Base-by-base conservation (phyloP, 2,113 vertebrate genomes). In the Nothobranchius kuhntae region DNA sequence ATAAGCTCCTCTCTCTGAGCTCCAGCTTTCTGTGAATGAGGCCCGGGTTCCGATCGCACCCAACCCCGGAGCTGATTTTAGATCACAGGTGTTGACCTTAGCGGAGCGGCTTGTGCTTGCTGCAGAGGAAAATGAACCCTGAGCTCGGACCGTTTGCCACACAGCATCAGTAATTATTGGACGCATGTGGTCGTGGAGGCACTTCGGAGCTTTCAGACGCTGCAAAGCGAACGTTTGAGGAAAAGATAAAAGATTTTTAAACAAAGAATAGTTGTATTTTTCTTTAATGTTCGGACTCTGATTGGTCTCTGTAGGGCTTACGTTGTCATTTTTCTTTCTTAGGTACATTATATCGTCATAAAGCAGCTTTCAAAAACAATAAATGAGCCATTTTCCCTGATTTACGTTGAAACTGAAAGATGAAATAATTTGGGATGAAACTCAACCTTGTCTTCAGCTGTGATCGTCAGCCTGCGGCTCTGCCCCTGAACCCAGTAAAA, bases 61-160 rank as follows among this genome's bases (percentile, higher is more conserved):
- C 89, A 86, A 76, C 85, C 86, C 91, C 73, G 7, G 59, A 21
- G 82, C 92, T 89, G 81, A 83, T 93, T 94, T 93, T 93, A 93
- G 91, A 93, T 87, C 93, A 92, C 93, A 94, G 92, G 93, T 94
- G 92, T 91, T 94, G 92, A 93, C 92, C 91, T 93, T 91, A 90
- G 88, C 76, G 88, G 77, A 82, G 80, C 71, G 75, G 83, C 86
- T 91, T 89, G 76, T 89, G 90, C 89, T 91, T 90, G 88, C 90
- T 78, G 82, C 77, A 86, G 87, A 91, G 89, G 88, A 92, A 93
- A 92, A 92, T 90, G 84, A 85, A 91, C 80, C 77, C 75, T 54
- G 76, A 63, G 70, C 74, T 71, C 53, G 61, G 73, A 78, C 78
- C 36, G 73, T 75, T 82, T 82, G 70, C 83, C 77, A 30, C 4